Evolutionary conservation across 2,888 invertebrate genomes (phyloP).

Genomic region (Nycteola revayana): DNA sequence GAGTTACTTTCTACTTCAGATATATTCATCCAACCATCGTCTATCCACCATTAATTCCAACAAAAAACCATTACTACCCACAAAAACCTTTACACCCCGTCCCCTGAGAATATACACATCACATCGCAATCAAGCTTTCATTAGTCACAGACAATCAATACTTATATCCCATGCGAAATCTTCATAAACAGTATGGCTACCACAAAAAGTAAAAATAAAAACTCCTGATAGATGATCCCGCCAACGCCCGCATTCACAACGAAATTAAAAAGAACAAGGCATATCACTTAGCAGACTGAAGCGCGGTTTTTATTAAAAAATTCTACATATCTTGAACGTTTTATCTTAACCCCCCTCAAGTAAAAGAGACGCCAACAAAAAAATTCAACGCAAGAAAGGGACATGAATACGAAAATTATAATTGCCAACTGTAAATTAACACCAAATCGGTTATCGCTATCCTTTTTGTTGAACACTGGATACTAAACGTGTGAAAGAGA

Average conservation of each 20-base stretch:
- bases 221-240: slow-evolving; percentile 73
- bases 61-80: slow-evolving; percentile 42
- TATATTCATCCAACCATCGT: no score
- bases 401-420: slow-evolving; percentile 77
- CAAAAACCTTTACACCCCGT: slow-evolving; percentile 55
- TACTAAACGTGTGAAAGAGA: slow-evolving; percentile 45
- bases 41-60: slow-evolving; percentile 25
- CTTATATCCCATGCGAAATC: slow-evolving; percentile 80
- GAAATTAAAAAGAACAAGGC: slow-evolving; percentile 82
- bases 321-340: slow-evolving; percentile 77
- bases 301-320: slow-evolving; percentile 78
- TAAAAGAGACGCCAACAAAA: slow-evolving; percentile 63
- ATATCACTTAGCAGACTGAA: slow-evolving; percentile 81
- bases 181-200: slow-evolving; percentile 55
- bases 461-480: slow-evolving; percentile 35
- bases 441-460: slow-evolving; percentile 65
- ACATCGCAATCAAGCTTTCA: slow-evolving; percentile 75
- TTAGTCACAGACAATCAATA: slow-evolving; percentile 78
- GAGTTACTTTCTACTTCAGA: no score
- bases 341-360: slow-evolving; percentile 66
- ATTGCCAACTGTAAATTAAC: slow-evolving; percentile 82
- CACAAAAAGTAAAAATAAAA: slow-evolving; percentile 39
- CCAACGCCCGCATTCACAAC: slow-evolving; percentile 67
- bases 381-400: slow-evolving; percentile 69
- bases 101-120: slow-evolving; percentile 64